phyloP scores from a whole-genome alignment of 1,140 invertebrate genomes.

The Drosophila simulans region DNA sequence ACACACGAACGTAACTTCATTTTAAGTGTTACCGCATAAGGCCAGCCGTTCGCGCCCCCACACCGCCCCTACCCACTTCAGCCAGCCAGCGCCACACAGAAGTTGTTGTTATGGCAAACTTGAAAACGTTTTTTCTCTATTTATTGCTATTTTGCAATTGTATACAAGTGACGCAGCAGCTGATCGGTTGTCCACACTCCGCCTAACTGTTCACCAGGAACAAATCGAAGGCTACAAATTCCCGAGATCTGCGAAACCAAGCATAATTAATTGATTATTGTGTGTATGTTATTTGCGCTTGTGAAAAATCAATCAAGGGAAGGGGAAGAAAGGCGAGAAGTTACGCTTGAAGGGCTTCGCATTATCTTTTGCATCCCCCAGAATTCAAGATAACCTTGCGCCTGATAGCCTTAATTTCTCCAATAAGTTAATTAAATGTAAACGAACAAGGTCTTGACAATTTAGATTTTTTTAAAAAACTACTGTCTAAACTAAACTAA shows the following conservation, averaged over 20 bases:
- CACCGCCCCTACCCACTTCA: neutral
- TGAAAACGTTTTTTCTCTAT: constrained; percentile 20
- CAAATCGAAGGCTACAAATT: constrained; percentile 10
- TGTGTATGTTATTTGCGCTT: constrained; percentile 9
- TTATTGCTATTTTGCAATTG: constrained; percentile 56
- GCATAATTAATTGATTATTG: constrained; percentile 36
- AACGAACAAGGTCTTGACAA: no score
- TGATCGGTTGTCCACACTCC: constrained; percentile 21
- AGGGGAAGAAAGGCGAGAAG: neutral
- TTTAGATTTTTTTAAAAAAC: no score
- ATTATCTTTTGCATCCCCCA: constrained; percentile 14
- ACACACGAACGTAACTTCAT: constrained; percentile 50
- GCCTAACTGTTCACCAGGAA: constrained; percentile 18
- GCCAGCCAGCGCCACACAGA: constrained; percentile 2
- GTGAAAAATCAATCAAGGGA: constrained; percentile 27
- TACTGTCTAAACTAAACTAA: no score
- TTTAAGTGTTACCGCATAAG: constrained; percentile 71
- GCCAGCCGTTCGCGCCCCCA: constrained; percentile 26
- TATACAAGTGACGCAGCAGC: constrained; percentile 62
- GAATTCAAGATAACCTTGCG: constrained; percentile 17
- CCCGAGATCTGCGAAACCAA: constrained; percentile 8
- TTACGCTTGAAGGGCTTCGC: constrained; percentile 5
- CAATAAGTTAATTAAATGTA: neutral
- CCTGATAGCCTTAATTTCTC: constrained; percentile 4
- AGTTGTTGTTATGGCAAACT: constrained; percentile 59